A percentile compares a stretch with the other conserved stretches of the same genome.
These are phyloP conservation scores for Paramormyrops hopkinsi DNA, from an alignment of 2,797 vertebrate genomes.

Conservation along the genomic window DNA sequence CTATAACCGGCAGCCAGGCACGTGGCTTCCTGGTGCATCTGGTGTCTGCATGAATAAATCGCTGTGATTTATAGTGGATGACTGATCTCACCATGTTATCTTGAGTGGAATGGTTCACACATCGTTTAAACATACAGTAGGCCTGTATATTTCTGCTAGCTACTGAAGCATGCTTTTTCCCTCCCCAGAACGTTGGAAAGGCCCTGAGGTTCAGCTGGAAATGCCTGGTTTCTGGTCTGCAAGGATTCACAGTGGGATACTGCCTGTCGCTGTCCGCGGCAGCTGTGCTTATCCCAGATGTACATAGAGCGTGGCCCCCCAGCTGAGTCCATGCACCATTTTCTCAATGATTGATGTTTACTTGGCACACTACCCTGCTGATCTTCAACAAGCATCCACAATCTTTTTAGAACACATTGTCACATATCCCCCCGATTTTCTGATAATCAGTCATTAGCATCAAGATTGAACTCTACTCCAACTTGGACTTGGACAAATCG, in stretches of 20 bases:
- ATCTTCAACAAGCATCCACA: neutral
- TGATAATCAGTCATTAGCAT: neutral
- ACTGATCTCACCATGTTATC: neutral
- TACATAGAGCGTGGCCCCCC: constrained; percentile 34
- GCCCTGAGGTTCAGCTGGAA: constrained; percentile 76
- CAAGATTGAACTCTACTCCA: neutral
- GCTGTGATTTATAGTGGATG: neutral
- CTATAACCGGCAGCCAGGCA: neutral
- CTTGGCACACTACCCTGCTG: neutral
- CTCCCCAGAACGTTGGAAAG: constrained; percentile 79
- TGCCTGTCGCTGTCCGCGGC: constrained; percentile 65
- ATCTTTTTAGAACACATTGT: neutral
- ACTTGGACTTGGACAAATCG: neutral
- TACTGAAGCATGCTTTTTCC: neutral
- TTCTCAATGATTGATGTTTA: neutral
- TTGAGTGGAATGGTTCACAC: neutral
- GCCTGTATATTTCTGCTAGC: neutral
- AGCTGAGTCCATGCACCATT: neutral
- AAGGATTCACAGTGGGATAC: constrained; percentile 76
- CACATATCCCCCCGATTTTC: neutral
- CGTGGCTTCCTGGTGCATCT: neutral
- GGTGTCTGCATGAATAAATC: neutral
- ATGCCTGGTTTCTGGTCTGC: constrained; percentile 78
- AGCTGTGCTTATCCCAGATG: constrained; percentile 63
- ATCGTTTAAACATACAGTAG: neutral